Conservation (phyloP, 2,797 vertebrate species). For the Acipenser oxyrinchus region DNA sequence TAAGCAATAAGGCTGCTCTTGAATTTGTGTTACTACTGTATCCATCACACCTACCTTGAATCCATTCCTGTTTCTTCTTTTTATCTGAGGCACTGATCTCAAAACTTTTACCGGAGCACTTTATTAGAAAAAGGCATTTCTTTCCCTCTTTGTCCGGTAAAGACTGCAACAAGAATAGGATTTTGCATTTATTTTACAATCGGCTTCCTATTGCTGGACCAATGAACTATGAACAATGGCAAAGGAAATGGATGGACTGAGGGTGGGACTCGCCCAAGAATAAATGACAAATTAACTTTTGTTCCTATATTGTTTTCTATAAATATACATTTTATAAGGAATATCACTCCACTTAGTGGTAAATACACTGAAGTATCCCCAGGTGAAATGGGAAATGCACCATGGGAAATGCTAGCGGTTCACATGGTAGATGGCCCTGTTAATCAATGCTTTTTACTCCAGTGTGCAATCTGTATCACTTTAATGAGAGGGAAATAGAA, state of each 20-base stretch:
- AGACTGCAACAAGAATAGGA: slow-evolving; percentile 52
- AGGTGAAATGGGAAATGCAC: too few species aligned
- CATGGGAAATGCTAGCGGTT: too few species aligned
- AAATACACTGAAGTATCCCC: too few species aligned
- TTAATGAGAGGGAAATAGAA: too few species aligned
- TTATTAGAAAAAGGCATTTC: slow-evolving; percentile 76
- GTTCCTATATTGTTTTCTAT: neutral
- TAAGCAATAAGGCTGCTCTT: neutral
- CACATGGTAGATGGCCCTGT: too few species aligned
- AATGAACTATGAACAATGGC: slow-evolving; percentile 11
- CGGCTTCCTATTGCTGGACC: slow-evolving; percentile 7
- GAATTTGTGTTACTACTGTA: neutral
- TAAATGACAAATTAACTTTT: neutral
- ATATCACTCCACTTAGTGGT: neutral
- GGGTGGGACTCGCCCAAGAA: neutral
- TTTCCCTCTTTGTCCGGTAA: slow-evolving; percentile 76
- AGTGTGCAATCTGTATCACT: too few species aligned
- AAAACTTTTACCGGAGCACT: slow-evolving; percentile 71
- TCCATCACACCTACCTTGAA: slow-evolving; percentile 55
- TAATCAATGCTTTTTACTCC: too few species aligned
- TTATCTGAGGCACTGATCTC: slow-evolving; percentile 79
- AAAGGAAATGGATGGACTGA: slow-evolving; percentile 14
- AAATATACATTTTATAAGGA: neutral
- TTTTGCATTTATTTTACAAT: slow-evolving; percentile 3
- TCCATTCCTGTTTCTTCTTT: slow-evolving; percentile 80